Percentiles rank a stretch among this genome's conserved stretches.
These are phyloP conservation scores for Distichodus sexfasciatus DNA, from an alignment of 2,797 vertebrate species.

Conservation along the genomic window DNA sequence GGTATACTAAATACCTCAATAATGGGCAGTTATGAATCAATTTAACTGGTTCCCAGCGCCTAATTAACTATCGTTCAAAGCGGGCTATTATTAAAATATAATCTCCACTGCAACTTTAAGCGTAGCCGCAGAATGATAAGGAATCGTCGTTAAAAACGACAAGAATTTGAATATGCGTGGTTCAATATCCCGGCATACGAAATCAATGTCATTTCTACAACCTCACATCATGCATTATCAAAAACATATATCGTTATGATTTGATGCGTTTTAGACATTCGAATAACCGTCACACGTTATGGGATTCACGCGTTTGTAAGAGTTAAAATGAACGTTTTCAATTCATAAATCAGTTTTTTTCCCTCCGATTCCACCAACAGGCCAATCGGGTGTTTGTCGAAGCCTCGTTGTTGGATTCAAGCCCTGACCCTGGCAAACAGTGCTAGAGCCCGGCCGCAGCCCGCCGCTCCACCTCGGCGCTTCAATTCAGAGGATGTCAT, in stretches of 20 bases:
- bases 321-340: constrained; percentile 65
- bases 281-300: constrained; percentile 59
- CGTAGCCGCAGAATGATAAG: constrained; percentile 27
- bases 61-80: too few relatives aligned
- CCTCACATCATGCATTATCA: constrained; percentile 49
- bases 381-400: constrained; percentile 77
- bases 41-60: too few relatives aligned
- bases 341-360: constrained; percentile 64
- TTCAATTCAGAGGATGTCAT: constrained; percentile 79
- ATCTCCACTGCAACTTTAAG: constrained; percentile 54
- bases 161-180: too few relatives aligned
- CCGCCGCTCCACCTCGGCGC: constrained; percentile 77
- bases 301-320: constrained; percentile 59
- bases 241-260: constrained; percentile 9
- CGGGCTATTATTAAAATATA: not conserved
- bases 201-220: constrained; percentile 46
- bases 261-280: constrained; percentile 17
- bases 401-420: constrained; percentile 79
- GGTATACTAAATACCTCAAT: too few relatives aligned
- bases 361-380: constrained; percentile 63
- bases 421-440: constrained; percentile 71
- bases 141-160: too few relatives aligned
- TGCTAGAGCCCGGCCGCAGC: constrained; percentile 74
- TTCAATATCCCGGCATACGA: constrained; percentile 42
- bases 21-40: too few relatives aligned